Evolutionary conservation across 2,113 vertebrate genomes (phyloP).

Genomic region (Catharus fuscescens): DNA sequence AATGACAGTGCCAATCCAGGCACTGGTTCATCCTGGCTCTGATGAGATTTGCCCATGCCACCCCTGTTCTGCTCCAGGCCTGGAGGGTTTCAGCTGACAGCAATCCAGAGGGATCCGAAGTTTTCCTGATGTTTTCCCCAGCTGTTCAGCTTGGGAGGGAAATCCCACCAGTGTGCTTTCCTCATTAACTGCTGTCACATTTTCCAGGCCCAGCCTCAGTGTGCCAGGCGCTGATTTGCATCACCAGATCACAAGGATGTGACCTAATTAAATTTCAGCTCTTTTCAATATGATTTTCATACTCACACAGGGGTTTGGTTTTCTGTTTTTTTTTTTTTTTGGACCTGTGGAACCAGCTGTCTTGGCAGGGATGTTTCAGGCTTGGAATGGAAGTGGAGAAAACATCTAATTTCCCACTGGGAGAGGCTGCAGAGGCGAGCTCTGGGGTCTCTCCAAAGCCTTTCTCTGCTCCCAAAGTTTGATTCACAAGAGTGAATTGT

Average conservation of each 20-base stretch:
- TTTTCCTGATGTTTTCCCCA: background rate
- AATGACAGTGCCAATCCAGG: rapidly evolving
- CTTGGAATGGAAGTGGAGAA: background rate
- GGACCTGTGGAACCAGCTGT: conserved; percentile 7
- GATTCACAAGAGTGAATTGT: background rate
- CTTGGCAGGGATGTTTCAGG: background rate
- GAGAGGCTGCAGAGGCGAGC: rapidly evolving
- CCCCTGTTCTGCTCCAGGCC: rapidly evolving
- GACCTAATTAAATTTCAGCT: conserved; percentile 55
- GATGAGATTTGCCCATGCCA: rapidly evolving
- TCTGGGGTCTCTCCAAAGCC: background rate
- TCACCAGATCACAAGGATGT: conserved; percentile 28
- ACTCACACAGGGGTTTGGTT: background rate
- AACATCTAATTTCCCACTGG: background rate
- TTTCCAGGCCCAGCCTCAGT: background rate
- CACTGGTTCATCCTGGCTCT: rapidly evolving
- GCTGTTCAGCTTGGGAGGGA: background rate
- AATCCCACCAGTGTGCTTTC: background rate
- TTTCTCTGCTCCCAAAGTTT: background rate
- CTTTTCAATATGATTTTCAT: conserved; percentile 55
- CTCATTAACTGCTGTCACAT: background rate
- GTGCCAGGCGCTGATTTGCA: conserved; percentile 12
- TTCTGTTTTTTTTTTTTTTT: background rate
- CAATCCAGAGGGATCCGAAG: background rate
- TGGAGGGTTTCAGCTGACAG: background rate